These are phyloP conservation scores for Coptodon rendalli DNA, from an alignment of 2,113 vertebrate species.

Conservation along the genomic window DNA sequence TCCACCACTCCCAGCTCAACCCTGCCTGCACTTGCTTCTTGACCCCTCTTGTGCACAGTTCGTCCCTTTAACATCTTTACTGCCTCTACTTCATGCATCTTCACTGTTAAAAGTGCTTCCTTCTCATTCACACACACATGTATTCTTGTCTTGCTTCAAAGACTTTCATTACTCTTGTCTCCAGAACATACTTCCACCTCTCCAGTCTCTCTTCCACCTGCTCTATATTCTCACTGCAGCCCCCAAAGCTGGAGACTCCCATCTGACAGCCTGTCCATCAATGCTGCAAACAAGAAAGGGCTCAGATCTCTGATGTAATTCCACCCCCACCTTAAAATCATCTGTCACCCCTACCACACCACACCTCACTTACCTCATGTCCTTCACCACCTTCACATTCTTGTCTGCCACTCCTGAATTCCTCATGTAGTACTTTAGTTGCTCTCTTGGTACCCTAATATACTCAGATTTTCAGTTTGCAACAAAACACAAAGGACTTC, in stretches of 20 bases:
- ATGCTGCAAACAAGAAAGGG: background rate
- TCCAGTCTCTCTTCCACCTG: background rate
- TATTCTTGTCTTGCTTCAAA: background rate
- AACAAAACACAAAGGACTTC: background rate
- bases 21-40: background rate
- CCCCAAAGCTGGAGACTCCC: background rate
- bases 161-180: background rate
- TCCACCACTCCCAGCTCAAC: background rate
- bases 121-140: rapidly evolving
- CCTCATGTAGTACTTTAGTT: background rate
- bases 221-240: background rate
- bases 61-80: background rate
- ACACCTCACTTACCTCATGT: background rate
- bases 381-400: background rate
- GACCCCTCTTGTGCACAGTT: background rate
- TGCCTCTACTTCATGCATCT: background rate
- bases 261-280: background rate
- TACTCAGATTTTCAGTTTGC: background rate
- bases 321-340: background rate
- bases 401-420: background rate
- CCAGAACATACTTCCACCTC: background rate
- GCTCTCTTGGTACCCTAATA: background rate
- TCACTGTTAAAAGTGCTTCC: background rate
- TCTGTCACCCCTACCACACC: background rate
- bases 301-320: background rate